Conservation (phyloP, 2,888 invertebrate species). For the Zele albiditarsus region DNA sequence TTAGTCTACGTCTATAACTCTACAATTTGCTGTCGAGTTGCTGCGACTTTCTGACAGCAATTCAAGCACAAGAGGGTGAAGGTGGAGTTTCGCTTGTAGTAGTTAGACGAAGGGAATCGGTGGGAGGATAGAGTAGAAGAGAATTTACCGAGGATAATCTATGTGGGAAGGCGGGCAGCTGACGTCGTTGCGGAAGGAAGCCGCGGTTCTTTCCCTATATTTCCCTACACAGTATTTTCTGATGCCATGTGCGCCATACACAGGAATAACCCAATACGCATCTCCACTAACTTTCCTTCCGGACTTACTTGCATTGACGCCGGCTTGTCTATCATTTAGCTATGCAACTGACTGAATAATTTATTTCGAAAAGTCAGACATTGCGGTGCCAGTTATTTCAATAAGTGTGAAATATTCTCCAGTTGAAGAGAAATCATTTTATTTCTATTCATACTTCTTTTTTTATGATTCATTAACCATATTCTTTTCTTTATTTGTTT, state of each 20-base stretch:
- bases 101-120: conserved; percentile 32
- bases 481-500: conserved; percentile 42
- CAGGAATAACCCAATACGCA: conserved; percentile 37
- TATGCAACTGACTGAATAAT: conserved; percentile 34
- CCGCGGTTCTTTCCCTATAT: conserved; percentile 55
- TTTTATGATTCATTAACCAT: conserved; percentile 19
- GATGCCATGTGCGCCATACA: conserved; percentile 20
- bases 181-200: conserved; percentile 55
- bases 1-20: conserved; percentile 37
- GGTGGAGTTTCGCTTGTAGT: conserved; percentile 42
- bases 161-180: conserved; percentile 66
- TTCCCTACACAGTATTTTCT: conserved; percentile 40
- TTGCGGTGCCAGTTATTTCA: conserved; percentile 13
- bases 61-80: conserved; percentile 26
- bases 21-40: conserved; percentile 46
- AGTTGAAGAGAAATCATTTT: background rate
- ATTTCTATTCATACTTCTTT: conserved; percentile 3
- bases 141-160: conserved; percentile 64
- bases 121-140: conserved; percentile 48
- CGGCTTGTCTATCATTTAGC: conserved; percentile 36
- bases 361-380: conserved; percentile 31
- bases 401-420: conserved; percentile 15
- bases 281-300: conserved; percentile 32
- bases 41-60: conserved; percentile 35
- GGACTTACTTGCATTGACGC: conserved; percentile 22